Evolutionary conservation across 2,888 invertebrate genomes (phyloP), one percentile per base, ranked within the genome.

Genomic region (Caenorhabditis virilis): DNA sequence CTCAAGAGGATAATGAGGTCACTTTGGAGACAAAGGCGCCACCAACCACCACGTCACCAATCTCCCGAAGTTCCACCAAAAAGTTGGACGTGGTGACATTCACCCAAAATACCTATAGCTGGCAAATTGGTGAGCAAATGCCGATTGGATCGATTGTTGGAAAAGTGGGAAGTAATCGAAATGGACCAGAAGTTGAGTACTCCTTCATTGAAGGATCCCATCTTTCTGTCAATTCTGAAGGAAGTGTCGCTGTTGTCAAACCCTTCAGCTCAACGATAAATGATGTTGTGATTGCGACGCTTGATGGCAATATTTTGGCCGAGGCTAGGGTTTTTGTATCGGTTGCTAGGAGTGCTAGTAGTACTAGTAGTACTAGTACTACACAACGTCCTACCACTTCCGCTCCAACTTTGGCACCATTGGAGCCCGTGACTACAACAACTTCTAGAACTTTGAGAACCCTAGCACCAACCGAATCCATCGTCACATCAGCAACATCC

Each of bases 141-240:
- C 68, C 69, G 9, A 47, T 66, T 6, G 72, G 66, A 0, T 39
- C 72, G 15, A 60, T 66, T 38, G 50, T 72, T 11, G 72, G 72
- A 5, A 53, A 51, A 13, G 51, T 66, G n/a, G 43, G 46, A 5
- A 35, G 27, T 26, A 39, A 45, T 23, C 20, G 18, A 20, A 13
- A 48, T 1, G 49, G 42, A 33, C 49, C 13, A 6, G 30, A 27
- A 2, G 42, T 45, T 27, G 26, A 48, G 9, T 66, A 49, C 38
- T 43, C 33, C 0, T 57, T 66, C 25, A 55, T 66, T 3, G 48
- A 49, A 9, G 59, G 46, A 11, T 58, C 56, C 1, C 23, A 53
- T 20, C 39, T 72, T 22, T 43, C 41, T 1, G 51, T 72, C 13
- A 64, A 69, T 45, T 25, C 43, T 5, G 57, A 67, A 6, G 72